A percentile compares a stretch with the other conserved stretches of the same genome.
These are phyloP conservation scores for Karalla daura DNA, from an alignment of 2,797 vertebrate genomes.

Conservation along the genomic window DNA sequence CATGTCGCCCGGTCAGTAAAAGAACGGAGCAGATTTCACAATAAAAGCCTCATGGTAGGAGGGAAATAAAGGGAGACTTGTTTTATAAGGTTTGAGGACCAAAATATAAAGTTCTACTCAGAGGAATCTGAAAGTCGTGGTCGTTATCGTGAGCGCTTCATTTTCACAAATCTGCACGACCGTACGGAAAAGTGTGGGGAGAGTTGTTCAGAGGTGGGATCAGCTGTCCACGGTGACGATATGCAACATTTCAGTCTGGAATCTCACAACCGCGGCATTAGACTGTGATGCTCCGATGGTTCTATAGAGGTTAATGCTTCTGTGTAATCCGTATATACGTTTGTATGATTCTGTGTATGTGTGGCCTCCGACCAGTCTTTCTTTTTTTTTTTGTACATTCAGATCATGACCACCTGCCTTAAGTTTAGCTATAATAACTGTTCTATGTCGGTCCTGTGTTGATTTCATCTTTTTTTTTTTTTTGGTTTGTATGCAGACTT, in stretches of 20 bases:
- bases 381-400: conserved; percentile 53
- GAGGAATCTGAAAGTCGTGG: no score
- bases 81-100: conserved; percentile 4
- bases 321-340: conserved; percentile 45
- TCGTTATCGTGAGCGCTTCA: background rate
- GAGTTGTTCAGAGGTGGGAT: no score
- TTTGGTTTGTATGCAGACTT: conserved; percentile 74
- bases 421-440: conserved; percentile 51
- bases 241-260: conserved; percentile 19
- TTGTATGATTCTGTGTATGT: conserved; percentile 27
- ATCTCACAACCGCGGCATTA: conserved; percentile 22
- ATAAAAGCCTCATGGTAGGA: no score
- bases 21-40: background rate
- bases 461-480: conserved; percentile 33
- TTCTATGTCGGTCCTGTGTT: conserved; percentile 46
- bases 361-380: conserved; percentile 21
- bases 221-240: conserved; percentile 1
- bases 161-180: background rate
- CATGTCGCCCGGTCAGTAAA: background rate
- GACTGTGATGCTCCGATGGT: conserved; percentile 20
- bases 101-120: conserved; percentile 1
- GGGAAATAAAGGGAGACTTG: background rate
- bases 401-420: conserved; percentile 65
- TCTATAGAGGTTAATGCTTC: conserved; percentile 26
- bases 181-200: background rate